phyloP scores from a whole-genome alignment of 2,888 invertebrate genomes.

The Cacoxenus indagator region DNA sequence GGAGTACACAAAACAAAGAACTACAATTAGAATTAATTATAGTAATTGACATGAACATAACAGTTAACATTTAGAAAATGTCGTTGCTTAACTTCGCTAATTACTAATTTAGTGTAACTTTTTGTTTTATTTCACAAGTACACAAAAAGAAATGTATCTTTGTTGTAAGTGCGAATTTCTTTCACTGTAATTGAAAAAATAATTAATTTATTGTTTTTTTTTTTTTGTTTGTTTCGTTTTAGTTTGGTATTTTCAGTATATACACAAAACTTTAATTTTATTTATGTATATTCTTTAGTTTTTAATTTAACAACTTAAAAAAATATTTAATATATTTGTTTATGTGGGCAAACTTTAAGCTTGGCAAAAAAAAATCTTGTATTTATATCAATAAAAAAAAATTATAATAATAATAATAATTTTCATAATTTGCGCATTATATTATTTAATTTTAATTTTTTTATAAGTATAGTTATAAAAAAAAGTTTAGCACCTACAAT shows the following conservation, averaged over 20 bases:
- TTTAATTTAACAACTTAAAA: slow-evolving; percentile 24
- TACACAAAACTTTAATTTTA: slow-evolving; percentile 50
- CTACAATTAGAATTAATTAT: background rate
- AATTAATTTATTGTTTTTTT: slow-evolving; percentile 8
- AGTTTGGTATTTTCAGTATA: slow-evolving; percentile 47
- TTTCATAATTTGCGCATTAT: too few species aligned
- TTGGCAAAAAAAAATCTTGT: slow-evolving; percentile 36
- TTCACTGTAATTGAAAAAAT: slow-evolving; percentile 55
- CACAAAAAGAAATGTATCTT: slow-evolving; percentile 44
- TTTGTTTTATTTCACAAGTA: slow-evolving; percentile 52
- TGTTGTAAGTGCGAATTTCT: slow-evolving; percentile 39
- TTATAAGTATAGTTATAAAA: too few species aligned
- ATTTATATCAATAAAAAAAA: slow-evolving; percentile 24
- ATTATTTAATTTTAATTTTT: too few species aligned
- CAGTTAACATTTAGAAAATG: background rate
- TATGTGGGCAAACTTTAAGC: slow-evolving; percentile 51
- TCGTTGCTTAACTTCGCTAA: background rate
- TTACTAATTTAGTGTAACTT: background rate
- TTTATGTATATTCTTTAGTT: slow-evolving; percentile 41
- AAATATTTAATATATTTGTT: slow-evolving; percentile 12
- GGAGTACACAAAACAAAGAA: background rate
- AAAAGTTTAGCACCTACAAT: too few species aligned
- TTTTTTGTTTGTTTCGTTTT: slow-evolving; percentile 16
- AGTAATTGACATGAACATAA: background rate
- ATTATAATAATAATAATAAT: slow-evolving; percentile 21